Percentiles rank a stretch among this genome's conserved stretches.
These are phyloP conservation scores for Ichneumon xanthorius DNA, from an alignment of 2,888 invertebrate species.

Conservation along the genomic window DNA sequence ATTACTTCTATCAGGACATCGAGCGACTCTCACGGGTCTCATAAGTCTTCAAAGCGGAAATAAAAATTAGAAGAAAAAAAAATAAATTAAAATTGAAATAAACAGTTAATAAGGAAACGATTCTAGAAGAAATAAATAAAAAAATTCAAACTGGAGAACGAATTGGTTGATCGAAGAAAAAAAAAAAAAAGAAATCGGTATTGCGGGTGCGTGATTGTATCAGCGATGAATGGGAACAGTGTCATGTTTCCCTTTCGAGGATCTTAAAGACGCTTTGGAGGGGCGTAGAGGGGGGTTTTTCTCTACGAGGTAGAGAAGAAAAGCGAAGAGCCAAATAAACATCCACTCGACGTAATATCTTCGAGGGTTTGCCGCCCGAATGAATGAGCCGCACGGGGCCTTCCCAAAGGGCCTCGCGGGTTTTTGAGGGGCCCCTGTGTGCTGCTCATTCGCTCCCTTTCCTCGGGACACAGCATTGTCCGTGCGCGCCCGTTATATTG, in stretches of 20 bases:
- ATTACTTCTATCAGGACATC: constrained; percentile 13
- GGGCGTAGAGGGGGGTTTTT: background rate
- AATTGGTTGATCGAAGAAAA: background rate
- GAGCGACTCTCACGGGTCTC: background rate
- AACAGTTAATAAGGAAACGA: constrained; percentile 6
- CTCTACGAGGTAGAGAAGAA: constrained; percentile 10
- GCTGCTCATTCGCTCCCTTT: constrained; percentile 52
- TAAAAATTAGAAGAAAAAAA: constrained; percentile 14
- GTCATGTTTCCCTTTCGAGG: constrained; percentile 49
- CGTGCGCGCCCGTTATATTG: constrained; percentile 72
- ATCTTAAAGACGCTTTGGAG: constrained; percentile 21
- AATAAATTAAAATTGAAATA: background rate
- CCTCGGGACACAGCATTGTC: constrained; percentile 71
- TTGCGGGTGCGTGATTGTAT: constrained; percentile 38
- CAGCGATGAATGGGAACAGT: constrained; percentile 44
- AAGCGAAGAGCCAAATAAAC: constrained; percentile 74
- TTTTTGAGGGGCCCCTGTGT: constrained; percentile 16
- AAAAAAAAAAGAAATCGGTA: constrained; percentile 32
- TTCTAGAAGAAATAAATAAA: background rate
- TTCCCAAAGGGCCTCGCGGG: constrained; percentile 45
- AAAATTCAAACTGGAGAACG: background rate
- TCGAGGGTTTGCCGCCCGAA: constrained; percentile 70
- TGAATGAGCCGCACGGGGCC: constrained; percentile 73
- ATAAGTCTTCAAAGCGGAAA: constrained; percentile 4
- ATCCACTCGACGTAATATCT: constrained; percentile 79